phyloP scores from a whole-genome alignment of 2,888 invertebrate species.

The Empis stercorea region DNA sequence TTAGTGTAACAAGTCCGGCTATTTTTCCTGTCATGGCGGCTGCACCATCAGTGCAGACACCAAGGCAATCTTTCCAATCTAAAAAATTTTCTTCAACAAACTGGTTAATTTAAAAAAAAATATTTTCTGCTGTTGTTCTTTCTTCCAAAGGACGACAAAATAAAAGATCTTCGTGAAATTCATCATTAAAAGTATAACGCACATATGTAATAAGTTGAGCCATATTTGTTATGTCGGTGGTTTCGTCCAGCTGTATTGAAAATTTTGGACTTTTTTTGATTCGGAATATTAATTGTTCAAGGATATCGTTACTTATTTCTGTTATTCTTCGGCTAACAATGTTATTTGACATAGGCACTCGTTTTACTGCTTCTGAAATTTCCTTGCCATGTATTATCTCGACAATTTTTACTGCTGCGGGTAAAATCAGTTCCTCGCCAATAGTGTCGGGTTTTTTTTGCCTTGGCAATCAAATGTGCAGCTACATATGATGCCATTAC shows the following conservation, averaged over 20 bases:
- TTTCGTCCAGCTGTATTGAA: neutral
- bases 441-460: neutral
- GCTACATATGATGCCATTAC: neutral
- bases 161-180: neutral
- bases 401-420: neutral
- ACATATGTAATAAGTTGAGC: neutral
- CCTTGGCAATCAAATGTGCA: neutral
- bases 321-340: neutral
- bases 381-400: neutral
- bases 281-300: neutral
- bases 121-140: neutral
- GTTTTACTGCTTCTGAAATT: neutral
- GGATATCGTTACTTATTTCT: neutral
- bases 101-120: neutral
- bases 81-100: neutral
- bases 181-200: neutral
- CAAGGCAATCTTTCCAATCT: neutral
- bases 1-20: neutral
- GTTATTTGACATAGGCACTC: neutral
- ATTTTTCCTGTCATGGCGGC: neutral
- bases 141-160: neutral
- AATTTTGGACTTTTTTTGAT: neutral
- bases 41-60: neutral
- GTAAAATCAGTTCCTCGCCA: neutral
- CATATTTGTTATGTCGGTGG: neutral